Evolutionary conservation across 2,888 invertebrate genomes (phyloP).

Genomic region (Torymus aiolomorphi): DNA sequence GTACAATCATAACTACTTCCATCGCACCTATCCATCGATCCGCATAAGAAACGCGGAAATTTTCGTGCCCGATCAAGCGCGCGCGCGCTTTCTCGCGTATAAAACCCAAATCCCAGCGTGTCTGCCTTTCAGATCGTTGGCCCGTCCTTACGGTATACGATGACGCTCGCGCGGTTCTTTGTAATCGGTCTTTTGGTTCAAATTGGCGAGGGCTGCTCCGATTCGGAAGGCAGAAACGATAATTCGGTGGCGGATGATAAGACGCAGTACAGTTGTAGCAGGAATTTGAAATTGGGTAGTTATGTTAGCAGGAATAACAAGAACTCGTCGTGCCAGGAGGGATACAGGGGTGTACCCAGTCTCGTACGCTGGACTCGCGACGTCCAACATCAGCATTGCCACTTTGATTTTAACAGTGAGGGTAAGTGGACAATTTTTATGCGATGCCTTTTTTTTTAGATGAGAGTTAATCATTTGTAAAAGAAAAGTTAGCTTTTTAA

Average conservation of each 20-base stretch:
- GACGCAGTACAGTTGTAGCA: slow-evolving; percentile 51
- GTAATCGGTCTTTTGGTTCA: background rate
- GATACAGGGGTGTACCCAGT: slow-evolving; percentile 43
- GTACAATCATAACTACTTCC: no score
- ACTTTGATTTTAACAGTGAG: background rate
- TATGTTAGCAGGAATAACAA: slow-evolving; percentile 61
- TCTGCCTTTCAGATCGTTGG: slow-evolving; percentile 39
- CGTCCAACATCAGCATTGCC: background rate
- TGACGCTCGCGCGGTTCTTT: background rate
- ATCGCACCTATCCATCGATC: background rate
- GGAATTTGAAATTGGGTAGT: slow-evolving; percentile 40
- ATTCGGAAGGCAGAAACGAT: slow-evolving; percentile 9
- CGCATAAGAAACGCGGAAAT: slow-evolving; percentile 39
- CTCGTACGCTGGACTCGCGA: slow-evolving; percentile 35
- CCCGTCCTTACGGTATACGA: background rate
- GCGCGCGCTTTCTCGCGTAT: slow-evolving; percentile 52
- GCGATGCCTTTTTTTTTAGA: no score
- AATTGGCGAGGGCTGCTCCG: no score
- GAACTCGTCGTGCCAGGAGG: slow-evolving; percentile 57
- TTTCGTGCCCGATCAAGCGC: background rate
- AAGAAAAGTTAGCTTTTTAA: no score
- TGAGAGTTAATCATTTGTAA: no score
- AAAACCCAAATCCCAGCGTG: slow-evolving; percentile 45
- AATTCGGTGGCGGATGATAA: slow-evolving; percentile 35
- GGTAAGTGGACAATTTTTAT: slow-evolving; percentile 5